A percentile compares a stretch with the other conserved stretches of the same genome.
Conservation (phyloP, 2,113 vertebrate species). For the Equus przewalskii region DNA sequence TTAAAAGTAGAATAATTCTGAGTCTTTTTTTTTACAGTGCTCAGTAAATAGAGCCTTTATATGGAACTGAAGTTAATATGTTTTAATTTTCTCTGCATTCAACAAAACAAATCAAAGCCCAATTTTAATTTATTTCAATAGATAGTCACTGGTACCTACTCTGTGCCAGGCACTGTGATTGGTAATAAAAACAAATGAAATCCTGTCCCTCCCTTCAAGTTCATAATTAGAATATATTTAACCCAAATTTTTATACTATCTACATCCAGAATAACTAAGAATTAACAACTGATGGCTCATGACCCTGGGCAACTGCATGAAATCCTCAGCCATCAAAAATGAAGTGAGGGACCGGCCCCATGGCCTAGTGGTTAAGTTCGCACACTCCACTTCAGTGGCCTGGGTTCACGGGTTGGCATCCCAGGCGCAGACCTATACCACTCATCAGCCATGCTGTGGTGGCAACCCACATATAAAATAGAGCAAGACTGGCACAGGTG, state of each 20-base stretch:
- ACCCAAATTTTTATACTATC: background rate
- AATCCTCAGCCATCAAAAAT: conserved; percentile 38
- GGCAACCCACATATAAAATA: no score
- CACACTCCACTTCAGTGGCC: no score
- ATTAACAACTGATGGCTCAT: background rate
- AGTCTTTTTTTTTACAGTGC: conserved; percentile 3
- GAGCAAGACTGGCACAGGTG: no score
- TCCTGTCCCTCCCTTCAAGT: background rate
- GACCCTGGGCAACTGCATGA: background rate
- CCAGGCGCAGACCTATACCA: no score
- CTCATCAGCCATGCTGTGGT: no score
- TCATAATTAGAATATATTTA: conserved; percentile 39
- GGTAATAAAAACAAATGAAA: conserved; percentile 35
- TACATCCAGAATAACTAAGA: background rate
- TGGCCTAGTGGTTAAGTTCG: no score
- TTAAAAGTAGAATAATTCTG: conserved; percentile 19
- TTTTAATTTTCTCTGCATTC: background rate
- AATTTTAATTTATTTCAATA: conserved; percentile 32
- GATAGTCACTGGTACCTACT: conserved; percentile 10
- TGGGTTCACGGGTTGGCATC: no score
- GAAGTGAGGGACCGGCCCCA: background rate
- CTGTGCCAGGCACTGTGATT: background rate
- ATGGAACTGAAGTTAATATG: background rate
- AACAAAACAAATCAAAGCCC: background rate
- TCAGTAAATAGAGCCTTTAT: background rate